Base-by-base conservation (phyloP, 2,888 invertebrate species). In the Drosophila meridiana region DNA sequence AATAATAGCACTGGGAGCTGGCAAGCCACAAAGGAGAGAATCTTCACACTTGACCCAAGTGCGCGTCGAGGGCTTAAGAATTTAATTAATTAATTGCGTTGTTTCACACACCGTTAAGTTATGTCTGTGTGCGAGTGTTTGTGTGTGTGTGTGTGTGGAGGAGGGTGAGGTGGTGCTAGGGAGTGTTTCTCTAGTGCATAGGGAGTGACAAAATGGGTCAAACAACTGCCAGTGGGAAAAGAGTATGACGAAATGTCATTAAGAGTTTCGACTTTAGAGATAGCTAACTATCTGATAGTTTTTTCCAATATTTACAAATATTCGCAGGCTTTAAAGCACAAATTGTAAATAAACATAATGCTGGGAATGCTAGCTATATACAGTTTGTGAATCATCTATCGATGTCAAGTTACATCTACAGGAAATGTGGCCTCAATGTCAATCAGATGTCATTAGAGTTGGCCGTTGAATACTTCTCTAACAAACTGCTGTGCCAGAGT, bases 11-110 rank as follows among this genome's bases (percentile, higher is more conserved):
- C 45, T 60, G 61, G 43, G 62, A 56, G 68, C 40, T 74, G 59
- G 30, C 48, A 60, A 58, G 42, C 80, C 88, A 65, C 88, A 75
- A 65, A 70, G 71, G 85, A 73, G 85, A 73, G 80, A 50, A 63
- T 64, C 76, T 76, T 80, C 76, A 76, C 89, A 83, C 85, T 88
- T 83, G 76, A 76, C 76, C 86, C 76, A 50, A 73, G 74, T 73
- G 81, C 55, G 63, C 62, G 50, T 71, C 42, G 66, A 80, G 73
- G 74, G 75, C 74, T 65, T 59, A 87, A 87, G 87, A 89, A 89
- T 83, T 89, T 88, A 85, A 88, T 85, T 85, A 85, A 85, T 89
- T 85, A 89, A 85, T 83, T 87, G 82, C 75, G 72, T 68, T 76
- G 64, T 56, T 56, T 43, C 43, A 53, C 62, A 63, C 47, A 74